Conservation (phyloP, 92 coral and sea anemone genomes). For the Hydrozoanthus gracilis region DNA sequence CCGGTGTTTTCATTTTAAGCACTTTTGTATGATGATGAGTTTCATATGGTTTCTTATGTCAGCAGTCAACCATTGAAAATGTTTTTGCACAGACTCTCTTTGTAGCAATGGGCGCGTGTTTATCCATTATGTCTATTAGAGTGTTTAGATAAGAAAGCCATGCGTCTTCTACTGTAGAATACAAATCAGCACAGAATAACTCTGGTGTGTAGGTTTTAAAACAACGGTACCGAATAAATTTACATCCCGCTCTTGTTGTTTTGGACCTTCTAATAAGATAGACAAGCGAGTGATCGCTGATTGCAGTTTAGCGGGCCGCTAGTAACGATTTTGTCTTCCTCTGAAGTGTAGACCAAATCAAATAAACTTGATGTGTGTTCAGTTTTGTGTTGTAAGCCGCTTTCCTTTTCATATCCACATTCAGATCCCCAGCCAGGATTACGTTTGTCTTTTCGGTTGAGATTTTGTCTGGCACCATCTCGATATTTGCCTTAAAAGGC, state of each 20-base stretch:
- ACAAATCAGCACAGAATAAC: constrained; percentile 23
- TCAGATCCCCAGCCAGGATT: constrained; percentile 41
- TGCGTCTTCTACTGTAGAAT: constrained; percentile 27
- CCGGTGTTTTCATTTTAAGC: too few species aligned
- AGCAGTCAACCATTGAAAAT: constrained; percentile 39
- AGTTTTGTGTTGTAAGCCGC: constrained; percentile 28
- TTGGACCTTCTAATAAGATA: constrained; percentile 12
- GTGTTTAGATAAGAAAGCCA: neutral
- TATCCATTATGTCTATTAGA: neutral
- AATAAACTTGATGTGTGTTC: constrained; percentile 37
- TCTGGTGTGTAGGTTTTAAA: constrained; percentile 42
- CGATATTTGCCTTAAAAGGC: constrained; percentile 27
- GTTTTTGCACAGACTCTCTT: constrained; percentile 2
- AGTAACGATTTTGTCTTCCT: constrained; percentile 12
- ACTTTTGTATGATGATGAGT: neutral
- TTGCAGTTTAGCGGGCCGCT: constrained; percentile 20
- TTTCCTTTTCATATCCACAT: constrained; percentile 21
- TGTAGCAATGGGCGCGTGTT: neutral
- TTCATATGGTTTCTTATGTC: constrained; percentile 32
- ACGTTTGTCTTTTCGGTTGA: constrained; percentile 18
- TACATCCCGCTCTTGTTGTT: constrained; percentile 8
- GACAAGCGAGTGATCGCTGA: constrained; percentile 23
- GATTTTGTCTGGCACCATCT: constrained; percentile 11
- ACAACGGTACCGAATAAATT: constrained; percentile 23
- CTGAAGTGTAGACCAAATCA: constrained; percentile 38